Conservation (phyloP, 2,888 invertebrate species). For the Drosophila meridionalis region DNA sequence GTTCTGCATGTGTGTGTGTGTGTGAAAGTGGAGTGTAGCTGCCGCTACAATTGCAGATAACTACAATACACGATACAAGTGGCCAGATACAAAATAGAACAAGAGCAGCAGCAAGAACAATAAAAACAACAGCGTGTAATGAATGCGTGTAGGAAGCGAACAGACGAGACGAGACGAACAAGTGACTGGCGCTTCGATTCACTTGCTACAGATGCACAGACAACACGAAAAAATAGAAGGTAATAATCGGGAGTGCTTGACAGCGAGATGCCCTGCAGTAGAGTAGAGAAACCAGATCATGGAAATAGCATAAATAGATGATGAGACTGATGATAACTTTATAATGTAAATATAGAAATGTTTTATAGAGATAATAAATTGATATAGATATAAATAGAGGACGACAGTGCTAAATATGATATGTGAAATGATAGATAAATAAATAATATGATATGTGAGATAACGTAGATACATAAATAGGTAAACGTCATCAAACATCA, state of each 20-base stretch:
- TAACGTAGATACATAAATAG: too few relatives aligned
- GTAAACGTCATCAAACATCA: too few relatives aligned
- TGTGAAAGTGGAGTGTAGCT: slow-evolving; percentile 60
- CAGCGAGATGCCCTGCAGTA: slow-evolving; percentile 15
- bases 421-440: not conserved
- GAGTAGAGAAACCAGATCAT: not conserved
- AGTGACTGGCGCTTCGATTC: slow-evolving; percentile 44
- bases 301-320: not conserved
- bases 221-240: slow-evolving; percentile 4
- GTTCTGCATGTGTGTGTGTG: slow-evolving; percentile 14
- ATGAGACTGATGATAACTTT: not conserved
- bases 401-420: not conserved
- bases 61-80: slow-evolving; percentile 73
- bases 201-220: slow-evolving; percentile 20
- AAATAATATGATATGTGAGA: too few relatives aligned
- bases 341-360: not conserved
- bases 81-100: slow-evolving; percentile 73
- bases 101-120: slow-evolving; percentile 32
- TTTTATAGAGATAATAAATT: not conserved
- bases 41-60: slow-evolving; percentile 50
- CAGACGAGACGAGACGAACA: slow-evolving; percentile 12
- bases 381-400: not conserved
- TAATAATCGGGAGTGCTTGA: slow-evolving; percentile 15
- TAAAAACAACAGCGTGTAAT: slow-evolving; percentile 41
- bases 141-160: slow-evolving; percentile 60